Conservation (phyloP, 2,113 vertebrate genomes). For the Brienomyrus brachyistius region DNA sequence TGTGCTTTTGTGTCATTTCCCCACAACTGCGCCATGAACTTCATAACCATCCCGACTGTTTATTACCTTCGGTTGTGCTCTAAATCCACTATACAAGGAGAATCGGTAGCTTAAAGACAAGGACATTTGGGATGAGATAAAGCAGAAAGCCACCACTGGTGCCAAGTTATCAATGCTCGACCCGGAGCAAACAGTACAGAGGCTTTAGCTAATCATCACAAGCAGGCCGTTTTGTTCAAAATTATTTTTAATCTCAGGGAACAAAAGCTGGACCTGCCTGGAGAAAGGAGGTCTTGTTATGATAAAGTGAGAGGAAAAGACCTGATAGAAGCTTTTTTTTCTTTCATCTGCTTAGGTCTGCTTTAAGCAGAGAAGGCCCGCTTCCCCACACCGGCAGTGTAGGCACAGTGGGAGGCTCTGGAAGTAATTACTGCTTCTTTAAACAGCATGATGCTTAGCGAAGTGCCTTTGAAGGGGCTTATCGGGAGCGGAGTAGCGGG, state of each 20-base stretch:
- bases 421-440: conserved; percentile 53
- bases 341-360: conserved; percentile 49
- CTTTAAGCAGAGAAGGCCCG: conserved; percentile 17
- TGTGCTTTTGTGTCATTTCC: background rate
- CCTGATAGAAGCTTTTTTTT: conserved; percentile 37
- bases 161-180: conserved; percentile 39
- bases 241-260: conserved; percentile 47
- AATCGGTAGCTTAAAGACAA: conserved; percentile 34
- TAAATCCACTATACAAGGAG: conserved; percentile 39
- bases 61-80: conserved; percentile 27
- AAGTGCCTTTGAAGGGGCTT: conserved; percentile 63
- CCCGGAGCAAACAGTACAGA: conserved; percentile 28
- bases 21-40: conserved; percentile 4
- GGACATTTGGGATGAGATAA: conserved; percentile 5
- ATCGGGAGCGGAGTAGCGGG: conserved; percentile 45
- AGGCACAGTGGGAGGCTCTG: conserved; percentile 37
- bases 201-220: conserved; percentile 43
- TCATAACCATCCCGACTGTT: conserved; percentile 7
- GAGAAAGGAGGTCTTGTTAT: conserved; percentile 46
- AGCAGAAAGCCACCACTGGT: conserved; percentile 30
- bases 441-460: conserved; percentile 53
- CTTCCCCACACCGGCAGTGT: conserved; percentile 18
- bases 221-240: conserved; percentile 39
- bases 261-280: conserved; percentile 33
- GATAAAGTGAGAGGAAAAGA: conserved; percentile 49